These are phyloP conservation scores for Pangasianodon hypophthalmus DNA, from an alignment of 2,113 vertebrate species.

Conservation along the genomic window DNA sequence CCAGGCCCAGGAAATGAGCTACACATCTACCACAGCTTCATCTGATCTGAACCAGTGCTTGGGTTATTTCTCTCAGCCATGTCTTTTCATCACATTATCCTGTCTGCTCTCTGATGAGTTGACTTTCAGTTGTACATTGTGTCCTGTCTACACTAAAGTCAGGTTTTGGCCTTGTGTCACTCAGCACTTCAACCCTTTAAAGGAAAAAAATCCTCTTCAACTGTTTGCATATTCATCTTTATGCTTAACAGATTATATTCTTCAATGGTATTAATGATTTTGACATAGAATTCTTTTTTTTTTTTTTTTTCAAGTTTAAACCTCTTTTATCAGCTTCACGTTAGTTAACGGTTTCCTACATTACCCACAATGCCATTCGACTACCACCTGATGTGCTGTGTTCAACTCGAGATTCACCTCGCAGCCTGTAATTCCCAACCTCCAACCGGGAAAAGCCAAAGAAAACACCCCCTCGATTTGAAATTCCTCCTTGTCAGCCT, in stretches of 20 bases:
- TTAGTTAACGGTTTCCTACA: background rate
- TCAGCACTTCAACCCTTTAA: too few species aligned
- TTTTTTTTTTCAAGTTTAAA: background rate
- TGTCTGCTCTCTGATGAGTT: background rate
- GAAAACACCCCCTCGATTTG: background rate
- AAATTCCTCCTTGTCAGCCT: too few species aligned
- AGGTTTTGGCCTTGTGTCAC: background rate
- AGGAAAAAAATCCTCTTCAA: background rate
- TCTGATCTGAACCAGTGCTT: background rate
- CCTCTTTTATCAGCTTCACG: background rate
- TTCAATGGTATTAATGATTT: background rate
- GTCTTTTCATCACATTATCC: background rate
- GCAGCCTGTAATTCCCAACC: background rate
- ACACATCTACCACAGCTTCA: background rate
- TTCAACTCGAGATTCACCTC: background rate
- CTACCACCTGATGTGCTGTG: background rate
- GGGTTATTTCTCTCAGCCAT: background rate
- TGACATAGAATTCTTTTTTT: background rate
- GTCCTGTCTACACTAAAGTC: background rate
- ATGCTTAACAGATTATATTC: background rate
- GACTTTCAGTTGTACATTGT: background rate
- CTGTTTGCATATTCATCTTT: background rate
- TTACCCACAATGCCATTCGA: background rate
- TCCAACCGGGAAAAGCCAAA: background rate
- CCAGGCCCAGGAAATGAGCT: background rate